A percentile compares a stretch with the other conserved stretches of the same genome.
These are phyloP conservation scores for Drosophila simulans DNA, from an alignment of 1,140 invertebrate genomes.

Conservation along the genomic window DNA sequence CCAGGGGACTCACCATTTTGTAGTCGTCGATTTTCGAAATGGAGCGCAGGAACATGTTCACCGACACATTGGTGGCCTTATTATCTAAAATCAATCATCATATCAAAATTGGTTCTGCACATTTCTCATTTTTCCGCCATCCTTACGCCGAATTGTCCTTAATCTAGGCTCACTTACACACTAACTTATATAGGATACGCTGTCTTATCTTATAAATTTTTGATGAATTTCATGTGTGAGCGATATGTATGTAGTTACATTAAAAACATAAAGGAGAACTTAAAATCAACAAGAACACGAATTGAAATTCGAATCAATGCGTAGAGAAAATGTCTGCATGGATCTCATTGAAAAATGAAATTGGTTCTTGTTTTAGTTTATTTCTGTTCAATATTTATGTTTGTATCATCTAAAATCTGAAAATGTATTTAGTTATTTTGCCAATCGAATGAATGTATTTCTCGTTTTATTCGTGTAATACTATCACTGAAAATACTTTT, in stretches of 20 bases:
- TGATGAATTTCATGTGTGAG: conserved; percentile 70
- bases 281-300: conserved; percentile 5
- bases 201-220: conserved; percentile 14
- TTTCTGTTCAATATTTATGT: conserved; percentile 5
- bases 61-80: conserved; percentile 91
- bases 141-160: conserved; percentile 1
- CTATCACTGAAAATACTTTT: conserved; percentile 18
- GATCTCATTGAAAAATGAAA: conserved; percentile 75
- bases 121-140: conserved; percentile 1
- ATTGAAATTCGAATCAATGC: conserved; percentile 23
- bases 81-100: conserved; percentile 86
- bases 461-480: conserved; percentile 2
- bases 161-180: conserved; percentile 7
- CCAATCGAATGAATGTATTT: conserved; percentile 18
- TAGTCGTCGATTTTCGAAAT: conserved; percentile 99
- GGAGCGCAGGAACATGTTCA: conserved; percentile 97
- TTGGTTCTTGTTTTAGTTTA: conserved; percentile 15
- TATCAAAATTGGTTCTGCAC: conserved; percentile 54
- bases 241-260: conserved; percentile 46
- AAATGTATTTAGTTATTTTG: conserved; percentile 7
- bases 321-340: conserved; percentile 78
- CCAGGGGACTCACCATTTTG: conserved; percentile 95
- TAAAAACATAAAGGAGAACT: conserved; percentile 16
- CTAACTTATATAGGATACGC: neutral
- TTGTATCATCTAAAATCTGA: conserved; percentile 6